Percentiles rank a stretch among this genome's conserved stretches.
Evolutionary conservation across 2,888 invertebrate species (phyloP).

Genomic region (Drosophila robusta): DNA sequence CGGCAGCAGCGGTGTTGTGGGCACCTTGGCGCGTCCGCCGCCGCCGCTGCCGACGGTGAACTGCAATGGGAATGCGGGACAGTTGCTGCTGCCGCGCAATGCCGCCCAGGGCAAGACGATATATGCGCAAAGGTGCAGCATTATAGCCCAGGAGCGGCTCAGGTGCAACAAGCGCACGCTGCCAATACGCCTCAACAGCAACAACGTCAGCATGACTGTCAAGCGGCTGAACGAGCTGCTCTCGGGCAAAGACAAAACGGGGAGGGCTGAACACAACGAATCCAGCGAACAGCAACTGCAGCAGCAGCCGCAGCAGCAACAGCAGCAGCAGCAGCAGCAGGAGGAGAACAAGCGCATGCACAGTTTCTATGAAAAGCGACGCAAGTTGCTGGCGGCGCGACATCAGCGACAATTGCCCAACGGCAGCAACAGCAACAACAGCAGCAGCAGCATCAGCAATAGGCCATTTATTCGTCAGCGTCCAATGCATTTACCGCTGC

Average conservation of each 20-base stretch:
- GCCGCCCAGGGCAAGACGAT: constrained; percentile 68
- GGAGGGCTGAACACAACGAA: constrained; percentile 40
- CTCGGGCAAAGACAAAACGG: constrained; percentile 55
- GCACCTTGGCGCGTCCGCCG: constrained; percentile 62
- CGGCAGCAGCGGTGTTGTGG: constrained; percentile 77
- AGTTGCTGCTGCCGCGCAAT: constrained; percentile 41
- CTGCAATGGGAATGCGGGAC: constrained; percentile 40
- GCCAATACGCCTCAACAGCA: constrained; percentile 32
- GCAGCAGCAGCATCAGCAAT: constrained; percentile 25
- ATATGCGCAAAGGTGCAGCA: constrained; percentile 68
- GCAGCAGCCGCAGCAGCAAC: constrained; percentile 16
- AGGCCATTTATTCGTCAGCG: constrained; percentile 58
- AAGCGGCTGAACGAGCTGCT: constrained; percentile 77
- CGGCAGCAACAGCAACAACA: constrained; percentile 34
- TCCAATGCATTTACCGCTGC: constrained; percentile 66
- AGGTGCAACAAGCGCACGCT: constrained; percentile 77
- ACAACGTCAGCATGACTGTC: constrained; percentile 57
- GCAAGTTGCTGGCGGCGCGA: constrained; percentile 58
- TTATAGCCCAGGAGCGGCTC: constrained; percentile 67
- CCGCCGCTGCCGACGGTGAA: constrained; percentile 54
- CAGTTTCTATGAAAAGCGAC: constrained; percentile 78
- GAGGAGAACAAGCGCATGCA: constrained; percentile 64
- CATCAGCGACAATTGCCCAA: constrained; percentile 27
- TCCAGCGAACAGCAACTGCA: constrained; percentile 23
- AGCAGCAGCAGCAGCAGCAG: constrained; percentile 26